These are phyloP conservation scores for Morus bassanus DNA, from an alignment of 2,797 vertebrate species.

Conservation along the genomic window DNA sequence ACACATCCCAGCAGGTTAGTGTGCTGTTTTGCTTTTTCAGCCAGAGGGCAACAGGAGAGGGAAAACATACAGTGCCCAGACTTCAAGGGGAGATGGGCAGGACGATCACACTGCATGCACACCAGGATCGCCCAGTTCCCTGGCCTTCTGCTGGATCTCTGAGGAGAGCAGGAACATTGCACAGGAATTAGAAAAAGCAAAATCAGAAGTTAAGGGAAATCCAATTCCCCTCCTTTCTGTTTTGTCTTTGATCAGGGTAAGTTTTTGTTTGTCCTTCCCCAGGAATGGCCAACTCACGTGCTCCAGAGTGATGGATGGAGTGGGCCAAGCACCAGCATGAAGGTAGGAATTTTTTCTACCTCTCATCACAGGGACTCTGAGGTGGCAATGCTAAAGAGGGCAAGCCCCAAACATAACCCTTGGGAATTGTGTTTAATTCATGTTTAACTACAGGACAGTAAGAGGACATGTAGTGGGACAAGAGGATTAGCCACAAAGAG, in stretches of 20 bases:
- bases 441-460: not conserved
- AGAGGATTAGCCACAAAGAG: not conserved
- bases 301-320: not conserved
- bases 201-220: not conserved
- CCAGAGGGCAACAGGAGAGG: not conserved
- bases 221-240: not conserved
- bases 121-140: not conserved
- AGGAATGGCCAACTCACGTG: not conserved
- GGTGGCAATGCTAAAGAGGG: not conserved
- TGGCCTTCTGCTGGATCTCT: not conserved
- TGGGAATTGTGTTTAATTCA: not conserved
- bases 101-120: not conserved
- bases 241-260: not conserved
- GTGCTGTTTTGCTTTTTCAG: not conserved
- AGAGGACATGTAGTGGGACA: not conserved
- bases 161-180: not conserved
- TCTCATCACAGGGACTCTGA: not conserved
- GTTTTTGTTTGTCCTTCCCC: not conserved
- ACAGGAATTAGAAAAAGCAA: not conserved
- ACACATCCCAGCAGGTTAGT: not conserved
- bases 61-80: not conserved
- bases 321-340: not conserved
- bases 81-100: not conserved
- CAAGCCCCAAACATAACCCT: not conserved
- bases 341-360: not conserved